Conservation (phyloP, 1,140 invertebrate genomes). For the Brachionus plicatilis region DNA sequence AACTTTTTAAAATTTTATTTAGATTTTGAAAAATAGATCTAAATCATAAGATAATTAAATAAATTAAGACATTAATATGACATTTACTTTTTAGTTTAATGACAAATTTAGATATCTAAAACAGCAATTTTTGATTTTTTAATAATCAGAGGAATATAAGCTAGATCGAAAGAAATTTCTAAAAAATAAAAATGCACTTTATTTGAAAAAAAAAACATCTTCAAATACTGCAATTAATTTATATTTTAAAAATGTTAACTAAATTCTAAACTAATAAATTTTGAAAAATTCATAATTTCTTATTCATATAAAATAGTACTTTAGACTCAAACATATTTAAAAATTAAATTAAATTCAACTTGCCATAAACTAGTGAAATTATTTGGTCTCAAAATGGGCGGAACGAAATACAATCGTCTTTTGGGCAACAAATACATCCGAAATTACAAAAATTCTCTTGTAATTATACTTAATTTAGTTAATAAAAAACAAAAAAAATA, state of each 20-base stretch:
- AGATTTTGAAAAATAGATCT: too few relatives aligned
- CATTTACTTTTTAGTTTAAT: too few relatives aligned
- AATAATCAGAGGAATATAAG: too few relatives aligned
- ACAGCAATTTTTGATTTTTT: too few relatives aligned
- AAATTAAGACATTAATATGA: too few relatives aligned
- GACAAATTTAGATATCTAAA: too few relatives aligned
- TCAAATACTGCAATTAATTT: too few relatives aligned
- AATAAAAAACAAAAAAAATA: neutral
- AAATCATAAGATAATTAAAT: too few relatives aligned
- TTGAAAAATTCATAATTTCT: constrained; percentile 13
- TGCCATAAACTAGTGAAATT: neutral
- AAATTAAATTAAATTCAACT: neutral
- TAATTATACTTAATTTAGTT: neutral
- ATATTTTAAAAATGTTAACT: neutral
- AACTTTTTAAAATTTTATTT: too few relatives aligned
- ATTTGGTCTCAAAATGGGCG: constrained; percentile 18
- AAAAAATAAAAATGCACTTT: too few relatives aligned
- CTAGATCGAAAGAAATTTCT: too few relatives aligned
- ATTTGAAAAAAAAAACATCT: neutral
- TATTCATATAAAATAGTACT: neutral
- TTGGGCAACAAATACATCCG: constrained; percentile 37
- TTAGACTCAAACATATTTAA: neutral
- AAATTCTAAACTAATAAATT: neutral
- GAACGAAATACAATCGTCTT: neutral
- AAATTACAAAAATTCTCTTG: constrained; percentile 31